Conservation (phyloP, 2,888 invertebrate genomes). For the Leptinotarsa peninsularis region DNA sequence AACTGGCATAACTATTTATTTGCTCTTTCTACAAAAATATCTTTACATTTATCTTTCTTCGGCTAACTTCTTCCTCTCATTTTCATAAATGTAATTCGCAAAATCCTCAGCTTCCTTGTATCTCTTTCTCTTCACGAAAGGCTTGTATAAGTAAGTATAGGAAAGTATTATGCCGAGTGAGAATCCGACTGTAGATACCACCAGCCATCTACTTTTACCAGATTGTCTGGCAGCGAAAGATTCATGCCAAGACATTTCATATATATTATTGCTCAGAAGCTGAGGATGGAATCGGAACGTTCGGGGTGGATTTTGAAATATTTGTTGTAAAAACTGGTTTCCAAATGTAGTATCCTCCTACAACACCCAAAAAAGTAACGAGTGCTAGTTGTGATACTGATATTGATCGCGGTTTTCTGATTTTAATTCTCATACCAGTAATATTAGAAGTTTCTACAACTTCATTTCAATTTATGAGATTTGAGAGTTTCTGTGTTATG, state of each 20-base stretch:
- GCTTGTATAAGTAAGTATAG: slow-evolving; percentile 49
- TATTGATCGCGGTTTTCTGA: slow-evolving; percentile 58
- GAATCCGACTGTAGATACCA: slow-evolving; percentile 49
- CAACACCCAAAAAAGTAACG: slow-evolving; percentile 57
- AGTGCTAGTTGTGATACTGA: slow-evolving; percentile 58
- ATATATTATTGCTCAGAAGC: neutral
- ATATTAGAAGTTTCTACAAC: neutral
- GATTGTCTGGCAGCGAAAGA: slow-evolving; percentile 42
- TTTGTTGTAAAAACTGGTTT: slow-evolving; percentile 58
- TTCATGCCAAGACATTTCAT: slow-evolving; percentile 36
- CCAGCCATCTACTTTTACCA: slow-evolving; percentile 52
- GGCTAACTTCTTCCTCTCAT: slow-evolving; percentile 25
- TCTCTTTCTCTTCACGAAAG: slow-evolving; percentile 46
- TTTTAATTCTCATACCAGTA: slow-evolving; percentile 57
- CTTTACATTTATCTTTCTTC: neutral
- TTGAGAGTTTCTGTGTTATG: too few relatives aligned
- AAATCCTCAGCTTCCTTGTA: slow-evolving; percentile 36
- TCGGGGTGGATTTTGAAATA: neutral
- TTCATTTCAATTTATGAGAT: too few relatives aligned
- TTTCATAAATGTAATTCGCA: slow-evolving; percentile 44
- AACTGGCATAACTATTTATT: neutral
- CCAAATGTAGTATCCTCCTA: slow-evolving; percentile 65
- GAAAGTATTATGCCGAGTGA: slow-evolving; percentile 39
- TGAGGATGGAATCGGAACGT: too few relatives aligned
- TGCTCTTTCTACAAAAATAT: neutral